Evolutionary conservation across 2,113 vertebrate species (phyloP), one percentile per base, ranked within the genome.

Genomic region (Serinus canaria): DNA sequence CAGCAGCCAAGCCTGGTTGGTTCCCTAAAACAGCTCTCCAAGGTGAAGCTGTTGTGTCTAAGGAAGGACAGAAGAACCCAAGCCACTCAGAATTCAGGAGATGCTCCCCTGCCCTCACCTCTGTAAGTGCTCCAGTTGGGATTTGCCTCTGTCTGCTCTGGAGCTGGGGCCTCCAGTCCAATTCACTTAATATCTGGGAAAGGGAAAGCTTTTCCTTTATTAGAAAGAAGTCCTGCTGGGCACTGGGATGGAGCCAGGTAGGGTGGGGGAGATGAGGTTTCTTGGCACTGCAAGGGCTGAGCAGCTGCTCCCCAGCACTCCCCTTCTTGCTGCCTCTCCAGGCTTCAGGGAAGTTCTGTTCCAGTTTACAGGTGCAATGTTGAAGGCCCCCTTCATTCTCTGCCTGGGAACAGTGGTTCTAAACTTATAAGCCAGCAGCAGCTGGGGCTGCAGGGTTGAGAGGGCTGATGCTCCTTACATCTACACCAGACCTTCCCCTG

Each of bases 141-240:
- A 7, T 47, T 30, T 63, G 35, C 3, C 31, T 41, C 22, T 1
- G 4, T n/a, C 53, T 68, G 35, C 44, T 84, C 53, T 0, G 0
- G 41, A 66, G 46, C 52, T 73, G 67, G 39, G 21, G 37, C 12
- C 9, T 66, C 33, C 50, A 43, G 31, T 19, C 14, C 18, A 7
- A 11, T 12, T 30, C 64, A 53, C 27, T 24, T 9, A 6, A 33
- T 18, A 15, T 20, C 21, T 50, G 49, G 22, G 17, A 25, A 41
- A 13, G 22, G 13, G 15, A n/a, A 76, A 21, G 17, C 22, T 78
- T 85, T 85, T 56, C 11, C 33, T 43, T 21, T 30, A 2, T 46
- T 11, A 31, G 44, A 27, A 13, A 37, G 17, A 20, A 10, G 11
- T 59, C 15, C 15, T 7, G 11, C 44, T 28, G 41, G 39, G 37